Percentiles rank a stretch among this genome's conserved stretches.
These are phyloP conservation scores for Anticlea derivata DNA, from an alignment of 2,888 invertebrate species.

Conservation along the genomic window DNA sequence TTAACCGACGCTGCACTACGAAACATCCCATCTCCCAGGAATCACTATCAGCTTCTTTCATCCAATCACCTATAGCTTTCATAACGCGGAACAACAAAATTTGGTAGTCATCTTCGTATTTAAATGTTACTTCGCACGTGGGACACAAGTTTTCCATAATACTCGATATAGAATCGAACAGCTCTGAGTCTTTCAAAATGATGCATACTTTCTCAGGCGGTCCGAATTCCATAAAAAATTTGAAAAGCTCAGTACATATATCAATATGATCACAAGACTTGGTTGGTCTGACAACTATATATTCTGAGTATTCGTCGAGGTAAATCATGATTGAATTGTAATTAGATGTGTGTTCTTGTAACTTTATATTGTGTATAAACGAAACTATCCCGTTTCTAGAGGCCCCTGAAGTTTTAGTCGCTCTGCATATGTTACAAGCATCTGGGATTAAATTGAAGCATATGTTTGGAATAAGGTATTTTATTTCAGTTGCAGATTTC, in stretches of 20 bases:
- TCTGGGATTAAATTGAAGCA: conserved; percentile 9
- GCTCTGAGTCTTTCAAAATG: neutral
- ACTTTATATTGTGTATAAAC: conserved; percentile 1
- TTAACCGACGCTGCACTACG: conserved; percentile 1
- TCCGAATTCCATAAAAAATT: conserved; percentile 15
- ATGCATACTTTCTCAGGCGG: neutral
- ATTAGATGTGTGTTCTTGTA: no score
- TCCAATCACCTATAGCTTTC: conserved; percentile 1
- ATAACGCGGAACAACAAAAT: neutral
- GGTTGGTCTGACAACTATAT: neutral
- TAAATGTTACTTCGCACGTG: neutral
- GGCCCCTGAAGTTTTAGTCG: neutral
- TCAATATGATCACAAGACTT: neutral
- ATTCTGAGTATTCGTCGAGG: conserved; percentile 8
- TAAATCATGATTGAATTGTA: neutral
- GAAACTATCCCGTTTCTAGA: neutral
- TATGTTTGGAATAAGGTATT: neutral
- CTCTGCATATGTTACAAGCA: neutral
- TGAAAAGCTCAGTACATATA: conserved; percentile 3
- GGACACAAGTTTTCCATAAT: neutral
- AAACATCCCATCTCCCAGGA: conserved; percentile 12
- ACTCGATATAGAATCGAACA: neutral
- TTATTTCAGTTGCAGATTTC: neutral
- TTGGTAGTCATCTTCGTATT: neutral
- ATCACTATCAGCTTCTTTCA: neutral